Evolutionary conservation across 2,113 vertebrate species (phyloP).

Genomic region (Catharus fuscescens): DNA sequence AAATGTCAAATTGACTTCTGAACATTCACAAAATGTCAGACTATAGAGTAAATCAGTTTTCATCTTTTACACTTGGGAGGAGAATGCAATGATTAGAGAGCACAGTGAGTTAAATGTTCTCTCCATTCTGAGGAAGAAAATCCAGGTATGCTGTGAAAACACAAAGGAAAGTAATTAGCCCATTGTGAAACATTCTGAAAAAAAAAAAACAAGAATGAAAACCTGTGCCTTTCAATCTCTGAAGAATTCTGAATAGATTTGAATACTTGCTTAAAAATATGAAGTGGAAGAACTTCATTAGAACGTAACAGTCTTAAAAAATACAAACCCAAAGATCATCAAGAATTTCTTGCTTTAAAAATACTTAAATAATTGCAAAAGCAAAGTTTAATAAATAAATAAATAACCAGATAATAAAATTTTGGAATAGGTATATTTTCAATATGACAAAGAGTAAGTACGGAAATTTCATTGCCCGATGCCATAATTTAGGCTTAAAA

Average conservation of each 20-base stretch:
- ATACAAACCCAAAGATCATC: neutral
- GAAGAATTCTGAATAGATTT: neutral
- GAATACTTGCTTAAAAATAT: neutral
- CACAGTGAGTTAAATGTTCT: conserved; percentile 19
- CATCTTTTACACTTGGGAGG: conserved; percentile 18
- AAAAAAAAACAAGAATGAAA: neutral
- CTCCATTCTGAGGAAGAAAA: conserved; percentile 26
- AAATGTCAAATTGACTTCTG: conserved; percentile 29
- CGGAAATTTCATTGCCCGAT: neutral
- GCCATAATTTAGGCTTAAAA: conserved; percentile 2
- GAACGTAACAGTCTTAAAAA: neutral
- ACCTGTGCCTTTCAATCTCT: neutral
- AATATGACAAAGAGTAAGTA: neutral
- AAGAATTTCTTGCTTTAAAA: neutral
- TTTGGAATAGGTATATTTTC: neutral
- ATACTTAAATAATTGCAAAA: neutral
- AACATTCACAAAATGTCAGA: neutral
- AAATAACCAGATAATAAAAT: neutral
- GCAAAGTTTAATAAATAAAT: neutral
- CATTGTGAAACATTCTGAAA: neutral
- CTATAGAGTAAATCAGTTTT: conserved; percentile 42
- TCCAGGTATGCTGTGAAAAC: neutral
- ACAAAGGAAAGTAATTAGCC: neutral
- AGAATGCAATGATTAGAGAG: conserved; percentile 43
- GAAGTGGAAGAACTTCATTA: neutral